phyloP scores from a whole-genome alignment of 2,113 vertebrate genomes.

The Hystrix cristata region DNA sequence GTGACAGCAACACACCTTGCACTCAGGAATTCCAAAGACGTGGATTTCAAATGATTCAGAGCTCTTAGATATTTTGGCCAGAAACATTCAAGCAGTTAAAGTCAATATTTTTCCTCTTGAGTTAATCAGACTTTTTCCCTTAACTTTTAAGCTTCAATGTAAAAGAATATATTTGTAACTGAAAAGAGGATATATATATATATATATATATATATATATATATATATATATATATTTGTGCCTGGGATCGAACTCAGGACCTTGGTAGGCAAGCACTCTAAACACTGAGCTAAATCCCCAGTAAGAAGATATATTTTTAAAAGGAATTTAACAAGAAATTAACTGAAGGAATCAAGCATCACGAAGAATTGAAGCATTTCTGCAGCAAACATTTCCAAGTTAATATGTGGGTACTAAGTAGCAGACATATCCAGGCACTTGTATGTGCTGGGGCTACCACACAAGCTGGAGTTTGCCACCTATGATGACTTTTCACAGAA shows the following conservation, averaged over 20 bases:
- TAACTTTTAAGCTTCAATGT: neutral
- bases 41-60: neutral
- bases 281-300: no score
- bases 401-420: neutral
- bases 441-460: neutral
- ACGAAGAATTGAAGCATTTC: neutral
- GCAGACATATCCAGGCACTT: neutral
- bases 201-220: no score
- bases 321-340: constrained; percentile 30
- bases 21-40: neutral
- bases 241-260: no score
- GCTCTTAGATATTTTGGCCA: neutral
- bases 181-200: neutral
- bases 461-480: neutral
- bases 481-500: neutral
- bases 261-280: no score
- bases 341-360: neutral
- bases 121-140: neutral
- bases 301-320: neutral
- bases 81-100: neutral
- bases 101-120: neutral
- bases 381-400: neutral
- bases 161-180: neutral
- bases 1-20: neutral
- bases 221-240: no score